Percentiles rank a stretch among this genome's conserved stretches.
These are phyloP conservation scores for Uromys caudimaculatus DNA, from an alignment of 2,797 vertebrate genomes.

Conservation along the genomic window DNA sequence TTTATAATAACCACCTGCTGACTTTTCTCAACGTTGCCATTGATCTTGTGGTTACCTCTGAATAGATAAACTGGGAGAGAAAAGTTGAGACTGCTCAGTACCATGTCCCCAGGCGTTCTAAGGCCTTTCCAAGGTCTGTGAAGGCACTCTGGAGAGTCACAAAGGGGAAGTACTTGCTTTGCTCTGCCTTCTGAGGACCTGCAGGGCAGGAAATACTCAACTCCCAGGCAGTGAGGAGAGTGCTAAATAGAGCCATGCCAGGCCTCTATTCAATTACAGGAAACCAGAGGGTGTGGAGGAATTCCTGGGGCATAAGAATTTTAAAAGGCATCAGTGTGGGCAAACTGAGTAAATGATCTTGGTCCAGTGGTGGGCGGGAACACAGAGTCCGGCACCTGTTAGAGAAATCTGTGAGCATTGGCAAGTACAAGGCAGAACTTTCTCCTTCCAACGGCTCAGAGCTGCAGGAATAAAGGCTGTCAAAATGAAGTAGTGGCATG, in stretches of 20 bases:
- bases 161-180: background rate
- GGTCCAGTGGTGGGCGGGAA: background rate
- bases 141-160: background rate
- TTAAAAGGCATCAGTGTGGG: background rate
- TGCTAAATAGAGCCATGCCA: background rate
- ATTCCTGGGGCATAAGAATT: background rate
- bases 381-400: conserved; percentile 9
- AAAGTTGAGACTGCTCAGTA: background rate
- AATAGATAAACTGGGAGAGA: background rate
- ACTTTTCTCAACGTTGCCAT: background rate
- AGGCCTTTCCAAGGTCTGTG: background rate
- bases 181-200: background rate
- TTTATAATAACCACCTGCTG: background rate
- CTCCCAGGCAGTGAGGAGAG: background rate
- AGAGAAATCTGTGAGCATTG: background rate
- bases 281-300: conserved; percentile 45
- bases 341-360: conserved; percentile 32
- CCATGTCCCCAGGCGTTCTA: background rate
- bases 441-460: background rate
- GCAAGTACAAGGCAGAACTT: background rate
- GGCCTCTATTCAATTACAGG: conserved; percentile 45
- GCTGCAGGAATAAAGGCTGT: background rate
- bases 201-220: background rate
- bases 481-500: background rate
- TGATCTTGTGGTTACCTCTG: conserved; percentile 1